Conservation (phyloP, 53 echinoderm and acorn worm species). For the Stichopus horrens region DNA sequence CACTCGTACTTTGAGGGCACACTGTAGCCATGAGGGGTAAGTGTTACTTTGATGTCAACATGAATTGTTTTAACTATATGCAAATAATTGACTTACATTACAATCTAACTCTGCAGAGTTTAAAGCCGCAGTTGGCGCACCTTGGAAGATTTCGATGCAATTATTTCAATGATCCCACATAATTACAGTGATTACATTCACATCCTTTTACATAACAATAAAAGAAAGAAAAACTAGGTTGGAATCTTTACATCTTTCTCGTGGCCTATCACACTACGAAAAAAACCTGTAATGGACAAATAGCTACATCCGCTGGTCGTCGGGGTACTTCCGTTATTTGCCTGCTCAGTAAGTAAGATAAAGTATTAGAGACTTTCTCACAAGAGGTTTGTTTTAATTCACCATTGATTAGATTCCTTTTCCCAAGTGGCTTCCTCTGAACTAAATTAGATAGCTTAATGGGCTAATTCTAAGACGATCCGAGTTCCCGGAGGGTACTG, state of each 20-base stretch:
- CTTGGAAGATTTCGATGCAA: not conserved
- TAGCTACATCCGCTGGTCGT: too few relatives aligned
- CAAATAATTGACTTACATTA: too few relatives aligned
- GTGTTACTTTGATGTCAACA: too few relatives aligned
- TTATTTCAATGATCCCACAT: not conserved
- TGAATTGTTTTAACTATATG: too few relatives aligned
- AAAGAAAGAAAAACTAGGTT: not conserved
- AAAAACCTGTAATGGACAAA: too few relatives aligned
- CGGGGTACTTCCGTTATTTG: too few relatives aligned
- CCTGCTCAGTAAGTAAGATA: too few relatives aligned
- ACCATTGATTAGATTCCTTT: not conserved
- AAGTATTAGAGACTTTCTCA: not conserved
- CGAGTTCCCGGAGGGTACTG: not conserved
- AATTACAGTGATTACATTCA: not conserved
- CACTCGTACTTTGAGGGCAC: too few relatives aligned
- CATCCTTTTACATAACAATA: not conserved
- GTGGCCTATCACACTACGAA: not conserved
- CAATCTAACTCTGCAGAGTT: too few relatives aligned
- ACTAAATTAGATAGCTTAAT: not conserved
- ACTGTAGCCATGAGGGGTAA: too few relatives aligned
- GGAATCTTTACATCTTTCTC: not conserved
- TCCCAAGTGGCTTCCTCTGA: not conserved
- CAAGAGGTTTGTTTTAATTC: not conserved
- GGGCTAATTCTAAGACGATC: not conserved
- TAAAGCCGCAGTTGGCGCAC: too few relatives aligned